Base-by-base conservation (phyloP, 2,888 invertebrate species). In the Eumerus sabulonum region DNA sequence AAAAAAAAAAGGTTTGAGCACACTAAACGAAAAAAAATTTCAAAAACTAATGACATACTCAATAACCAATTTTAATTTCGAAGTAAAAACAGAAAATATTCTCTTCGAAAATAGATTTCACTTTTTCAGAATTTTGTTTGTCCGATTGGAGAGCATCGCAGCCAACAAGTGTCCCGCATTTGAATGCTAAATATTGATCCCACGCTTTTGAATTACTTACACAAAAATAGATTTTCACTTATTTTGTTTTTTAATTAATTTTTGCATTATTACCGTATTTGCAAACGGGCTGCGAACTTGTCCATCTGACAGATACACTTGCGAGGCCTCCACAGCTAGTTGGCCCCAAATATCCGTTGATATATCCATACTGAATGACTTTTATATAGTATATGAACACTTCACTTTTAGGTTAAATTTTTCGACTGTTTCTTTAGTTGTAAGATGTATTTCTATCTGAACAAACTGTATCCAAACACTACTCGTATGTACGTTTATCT, bases 281-380 rank as follows among this genome's bases (percentile, higher is more conserved):
- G 95, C 94, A 87, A 95, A 96, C 79, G 94, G 95, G 88, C 95
- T 95, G 86, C 94, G 92, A 84, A 93, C 90, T 71, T 94, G 94
- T 81, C 94, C 94, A 89, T 96, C 96, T 44, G 93, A 93, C 83
- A 96, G 91, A 89, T 95, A 96, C 82, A 96, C 94, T 90, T 95
- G 95, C 84, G 94, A 94, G 63, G 95, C 95, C 89, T 96, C 96
- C 73, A 96, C 91, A 76, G 96, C 96, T 85, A 96, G 90, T 89
- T 96, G 96, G 56, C 96, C 95, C 96, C 96, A 96, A 85, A 96
- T 94, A 91, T 96, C 94, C 63, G 93, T 92, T 53, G 92, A 91
- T 83, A 93, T 90, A 91, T 93, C 93, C 93, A 93, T 93, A 67
- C 74, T 87, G 63, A 54, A 9, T 44, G 48, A 72, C 63, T 79